Conservation (phyloP, 2,113 vertebrate species). For the Machaerirhynchus nigripectus region DNA sequence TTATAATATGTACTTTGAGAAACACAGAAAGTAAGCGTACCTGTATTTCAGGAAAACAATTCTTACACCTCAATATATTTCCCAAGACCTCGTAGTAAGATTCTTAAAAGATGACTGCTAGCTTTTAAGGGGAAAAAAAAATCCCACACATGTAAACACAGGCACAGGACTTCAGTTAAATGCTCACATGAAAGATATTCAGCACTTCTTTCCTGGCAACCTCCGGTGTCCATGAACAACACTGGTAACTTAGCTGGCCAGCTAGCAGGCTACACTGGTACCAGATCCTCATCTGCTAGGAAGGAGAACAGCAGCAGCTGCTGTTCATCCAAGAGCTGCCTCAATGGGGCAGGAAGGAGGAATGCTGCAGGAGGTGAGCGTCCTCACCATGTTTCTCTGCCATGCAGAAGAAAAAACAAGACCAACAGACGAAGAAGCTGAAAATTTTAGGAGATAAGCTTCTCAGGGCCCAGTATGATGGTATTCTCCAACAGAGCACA, state of each 20-base stretch:
- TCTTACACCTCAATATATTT: neutral
- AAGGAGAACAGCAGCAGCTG: neutral
- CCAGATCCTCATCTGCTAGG: neutral
- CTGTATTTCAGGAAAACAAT: neutral
- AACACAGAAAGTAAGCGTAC: neutral
- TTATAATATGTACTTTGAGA: neutral
- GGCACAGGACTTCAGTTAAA: neutral
- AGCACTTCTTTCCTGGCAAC: neutral
- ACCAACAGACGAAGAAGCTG: neutral
- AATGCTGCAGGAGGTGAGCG: neutral
- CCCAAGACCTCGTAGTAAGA: neutral
- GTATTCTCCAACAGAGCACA: neutral
- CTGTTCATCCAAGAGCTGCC: neutral
- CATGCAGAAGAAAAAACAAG: neutral
- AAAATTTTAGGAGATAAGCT: neutral
- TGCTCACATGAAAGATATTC: neutral
- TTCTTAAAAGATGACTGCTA: neutral
- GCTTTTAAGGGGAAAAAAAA: neutral
- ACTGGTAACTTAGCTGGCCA: neutral
- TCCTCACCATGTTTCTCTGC: neutral
- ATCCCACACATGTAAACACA: neutral
- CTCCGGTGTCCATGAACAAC: neutral
- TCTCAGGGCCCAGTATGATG: neutral
- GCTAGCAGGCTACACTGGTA: neutral
- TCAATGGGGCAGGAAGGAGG: fast-evolving